Evolutionary conservation across 2,888 invertebrate genomes (phyloP), one percentile per base, ranked within the genome.

Genomic region (Apamea epomidion): DNA sequence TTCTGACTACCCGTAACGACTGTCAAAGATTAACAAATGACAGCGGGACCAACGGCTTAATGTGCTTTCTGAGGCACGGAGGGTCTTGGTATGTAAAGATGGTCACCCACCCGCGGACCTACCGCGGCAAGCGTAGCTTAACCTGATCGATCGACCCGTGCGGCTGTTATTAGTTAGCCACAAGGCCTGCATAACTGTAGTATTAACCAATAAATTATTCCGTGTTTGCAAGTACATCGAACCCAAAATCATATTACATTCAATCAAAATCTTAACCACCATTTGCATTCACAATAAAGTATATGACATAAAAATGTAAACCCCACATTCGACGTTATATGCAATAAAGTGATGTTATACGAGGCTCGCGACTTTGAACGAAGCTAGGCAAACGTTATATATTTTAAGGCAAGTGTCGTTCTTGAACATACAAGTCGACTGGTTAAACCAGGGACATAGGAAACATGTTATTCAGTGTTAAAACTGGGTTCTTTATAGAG

Each of bases 301-400:
- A n/a, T 54, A 80, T 16, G 76, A 60, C 54, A 78, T 81, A 25
- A 78, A 77, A 84, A 76, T 69, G 10, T 81, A 84, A 85, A 72
- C 75, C 75, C 29, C 42, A 68, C 71, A 73, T 75, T 67, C 42
- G 71, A 78, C 37, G 72, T 68, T 71, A 67, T 58, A 75, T 58
- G 86, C 77, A 67, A 78, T 85, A 82, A 85, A 79, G 14, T 16
- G 8, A 69, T 79, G 68, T 73, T 85, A 82, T 80, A 85, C 70
- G 80, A 82, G 70, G 16, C 62, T 69, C 1, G 12, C 14, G 74
- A 67, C 64, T 67, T 71, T 69, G 70, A 74, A 60, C 65, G 54
- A 16, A 64, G 58, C 64, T 25, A 14, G 62, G 25, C 32, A 70
- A 67, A 73, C 14, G 51, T 54, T 62, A 42, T 25, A 58, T 54